These are phyloP conservation scores for Entomobrya multifasciata DNA, from an alignment of 2,888 invertebrate genomes.

Conservation along the genomic window DNA sequence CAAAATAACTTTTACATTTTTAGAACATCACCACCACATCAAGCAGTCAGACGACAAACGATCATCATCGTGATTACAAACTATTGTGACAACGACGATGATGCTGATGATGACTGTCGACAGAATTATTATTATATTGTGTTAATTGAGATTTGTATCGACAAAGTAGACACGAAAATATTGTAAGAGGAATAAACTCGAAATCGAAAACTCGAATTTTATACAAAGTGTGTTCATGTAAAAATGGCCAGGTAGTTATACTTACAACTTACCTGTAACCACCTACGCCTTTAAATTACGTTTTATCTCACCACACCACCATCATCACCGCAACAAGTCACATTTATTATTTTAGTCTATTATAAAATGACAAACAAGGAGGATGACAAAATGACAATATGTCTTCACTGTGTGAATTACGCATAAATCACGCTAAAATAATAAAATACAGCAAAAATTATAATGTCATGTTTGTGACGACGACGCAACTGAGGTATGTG, in stretches of 20 bases:
- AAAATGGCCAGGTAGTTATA: no score
- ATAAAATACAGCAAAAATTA: slow-evolving; percentile 13
- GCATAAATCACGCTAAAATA: slow-evolving; percentile 27
- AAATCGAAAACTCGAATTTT: no score
- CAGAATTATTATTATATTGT: slow-evolving; percentile 21
- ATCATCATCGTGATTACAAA: slow-evolving; percentile 1
- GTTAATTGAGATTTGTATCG: slow-evolving; percentile 43
- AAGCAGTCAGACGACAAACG: not conserved
- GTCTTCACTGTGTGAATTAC: slow-evolving; percentile 64
- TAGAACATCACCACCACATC: not conserved
- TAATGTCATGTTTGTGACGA: slow-evolving; percentile 33
- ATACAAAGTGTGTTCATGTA: no score
- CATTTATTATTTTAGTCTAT: slow-evolving; percentile 22
- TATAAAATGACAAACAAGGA: slow-evolving; percentile 48
- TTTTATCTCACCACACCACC: no score
- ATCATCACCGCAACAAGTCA: no score
- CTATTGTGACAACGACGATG: slow-evolving; percentile 18
- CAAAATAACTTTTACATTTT: slow-evolving; percentile 27
- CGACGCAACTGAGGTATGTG: not conserved
- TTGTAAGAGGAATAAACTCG: no score
- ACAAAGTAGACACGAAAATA: slow-evolving; percentile 10
- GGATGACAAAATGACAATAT: slow-evolving; percentile 66
- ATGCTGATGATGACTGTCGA: no score
- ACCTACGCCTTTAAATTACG: no score
- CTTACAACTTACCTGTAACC: no score